These are phyloP conservation scores for Acronicta psi DNA, from an alignment of 2,888 invertebrate genomes.

Conservation along the genomic window DNA sequence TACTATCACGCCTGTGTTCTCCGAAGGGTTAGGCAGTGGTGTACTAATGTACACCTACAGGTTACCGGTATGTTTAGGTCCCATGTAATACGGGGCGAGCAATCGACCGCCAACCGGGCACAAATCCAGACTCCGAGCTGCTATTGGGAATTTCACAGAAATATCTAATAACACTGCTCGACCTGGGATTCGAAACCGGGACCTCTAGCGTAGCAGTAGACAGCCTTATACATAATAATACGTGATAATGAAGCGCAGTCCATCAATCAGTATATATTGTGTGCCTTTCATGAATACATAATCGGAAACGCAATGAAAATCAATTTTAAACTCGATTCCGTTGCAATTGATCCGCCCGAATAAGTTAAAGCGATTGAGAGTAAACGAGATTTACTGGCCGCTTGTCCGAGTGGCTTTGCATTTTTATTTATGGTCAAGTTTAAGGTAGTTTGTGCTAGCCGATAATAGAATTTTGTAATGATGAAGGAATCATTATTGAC, in stretches of 20 bases:
- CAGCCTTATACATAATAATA: background rate
- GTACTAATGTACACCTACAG: too few species aligned
- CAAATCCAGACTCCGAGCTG: too few species aligned
- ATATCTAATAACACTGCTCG: too few species aligned
- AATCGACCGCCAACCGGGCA: too few species aligned
- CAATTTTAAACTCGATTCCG: constrained; percentile 60
- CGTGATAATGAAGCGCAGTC: constrained; percentile 22
- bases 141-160: too few species aligned
- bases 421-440: constrained; percentile 5
- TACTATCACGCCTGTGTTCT: too few species aligned
- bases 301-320: constrained; percentile 45
- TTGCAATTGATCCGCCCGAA: constrained; percentile 56
- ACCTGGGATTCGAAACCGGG: too few species aligned
- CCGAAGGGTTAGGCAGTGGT: too few species aligned
- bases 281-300: constrained; percentile 44
- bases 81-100: too few species aligned
- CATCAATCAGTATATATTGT: constrained; percentile 35
- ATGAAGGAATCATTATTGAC: too few species aligned
- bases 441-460: background rate
- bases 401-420: constrained; percentile 1
- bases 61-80: too few species aligned
- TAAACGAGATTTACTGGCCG: constrained; percentile 45
- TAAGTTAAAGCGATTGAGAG: constrained; percentile 46
- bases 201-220: too few species aligned
- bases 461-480: background rate